These are phyloP conservation scores for Bucorvus abyssinicus DNA, from an alignment of 2,797 vertebrate genomes.

Conservation along the genomic window DNA sequence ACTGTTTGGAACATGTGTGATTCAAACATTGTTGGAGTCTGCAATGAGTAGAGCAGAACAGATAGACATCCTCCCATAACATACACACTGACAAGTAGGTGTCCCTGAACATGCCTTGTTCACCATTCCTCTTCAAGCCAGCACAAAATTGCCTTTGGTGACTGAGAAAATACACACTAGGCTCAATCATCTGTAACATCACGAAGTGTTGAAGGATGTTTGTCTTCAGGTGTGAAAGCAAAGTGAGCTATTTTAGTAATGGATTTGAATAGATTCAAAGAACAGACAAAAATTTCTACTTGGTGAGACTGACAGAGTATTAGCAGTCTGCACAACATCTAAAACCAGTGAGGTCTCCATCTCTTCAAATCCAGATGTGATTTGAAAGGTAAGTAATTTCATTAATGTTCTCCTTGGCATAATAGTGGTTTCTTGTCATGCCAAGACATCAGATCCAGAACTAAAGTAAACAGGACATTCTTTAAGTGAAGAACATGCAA, in stretches of 20 bases:
- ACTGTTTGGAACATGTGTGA: not conserved
- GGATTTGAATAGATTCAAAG: not conserved
- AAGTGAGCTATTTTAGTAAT: not conserved
- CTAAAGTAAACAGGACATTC: not conserved
- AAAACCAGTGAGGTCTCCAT: not conserved
- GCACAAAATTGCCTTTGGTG: not conserved
- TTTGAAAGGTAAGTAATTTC: not conserved
- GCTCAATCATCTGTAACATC: conserved; percentile 15
- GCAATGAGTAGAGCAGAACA: not conserved
- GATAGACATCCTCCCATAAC: not conserved
- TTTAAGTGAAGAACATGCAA: not conserved
- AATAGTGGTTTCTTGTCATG: not conserved
- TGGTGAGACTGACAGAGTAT: not conserved
- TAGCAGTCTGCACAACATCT: not conserved
- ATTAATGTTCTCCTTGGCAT: not conserved
- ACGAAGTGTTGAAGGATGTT: not conserved
- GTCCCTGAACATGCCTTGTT: conserved; percentile 2
- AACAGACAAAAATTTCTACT: not conserved
- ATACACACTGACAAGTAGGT: not conserved
- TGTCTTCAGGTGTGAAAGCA: not conserved
- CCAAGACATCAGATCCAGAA: not conserved
- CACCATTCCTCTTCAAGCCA: not conserved
- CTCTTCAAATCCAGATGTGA: not conserved
- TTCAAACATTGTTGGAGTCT: not conserved
- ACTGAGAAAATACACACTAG: not conserved